Conservation (phyloP, 2,113 vertebrate genomes). For the Hirundichthys speculiger region DNA sequence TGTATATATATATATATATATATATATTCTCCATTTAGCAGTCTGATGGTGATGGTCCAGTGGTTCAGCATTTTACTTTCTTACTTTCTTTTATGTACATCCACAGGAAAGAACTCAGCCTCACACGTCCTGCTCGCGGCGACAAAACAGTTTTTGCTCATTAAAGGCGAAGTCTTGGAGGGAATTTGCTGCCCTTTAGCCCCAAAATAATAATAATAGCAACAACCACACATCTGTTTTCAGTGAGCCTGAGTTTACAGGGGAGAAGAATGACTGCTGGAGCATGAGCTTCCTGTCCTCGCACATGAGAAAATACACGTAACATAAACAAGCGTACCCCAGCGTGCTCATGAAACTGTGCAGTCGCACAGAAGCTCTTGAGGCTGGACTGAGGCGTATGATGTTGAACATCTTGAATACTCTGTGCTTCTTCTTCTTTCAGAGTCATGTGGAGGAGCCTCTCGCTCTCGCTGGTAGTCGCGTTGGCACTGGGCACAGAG, state of each 20-base stretch:
- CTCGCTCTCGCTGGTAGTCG: constrained; percentile 53
- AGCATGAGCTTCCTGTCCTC: constrained; percentile 63
- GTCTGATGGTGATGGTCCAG: too few relatives aligned
- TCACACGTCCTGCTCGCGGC: too few relatives aligned
- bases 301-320: constrained; percentile 47
- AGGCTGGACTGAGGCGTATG: background rate
- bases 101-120: too few relatives aligned
- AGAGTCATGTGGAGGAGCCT: constrained; percentile 72
- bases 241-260: constrained; percentile 45
- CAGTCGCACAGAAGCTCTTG: background rate
- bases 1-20: too few relatives aligned
- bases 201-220: constrained; percentile 43
- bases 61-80: too few relatives aligned
- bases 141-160: too few relatives aligned
- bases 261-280: constrained; percentile 35
- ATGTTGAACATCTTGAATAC: too few relatives aligned
- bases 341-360: background rate
- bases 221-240: constrained; percentile 55
- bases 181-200: constrained; percentile 42
- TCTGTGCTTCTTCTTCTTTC: constrained; percentile 26
- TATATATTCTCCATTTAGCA: too few relatives aligned
- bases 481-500: constrained; percentile 52
- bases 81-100: too few relatives aligned
- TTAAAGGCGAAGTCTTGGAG: constrained; percentile 27
- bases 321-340: constrained; percentile 26